phyloP scores from a whole-genome alignment of 2,888 invertebrate genomes.

The Lymantria dispar region DNA sequence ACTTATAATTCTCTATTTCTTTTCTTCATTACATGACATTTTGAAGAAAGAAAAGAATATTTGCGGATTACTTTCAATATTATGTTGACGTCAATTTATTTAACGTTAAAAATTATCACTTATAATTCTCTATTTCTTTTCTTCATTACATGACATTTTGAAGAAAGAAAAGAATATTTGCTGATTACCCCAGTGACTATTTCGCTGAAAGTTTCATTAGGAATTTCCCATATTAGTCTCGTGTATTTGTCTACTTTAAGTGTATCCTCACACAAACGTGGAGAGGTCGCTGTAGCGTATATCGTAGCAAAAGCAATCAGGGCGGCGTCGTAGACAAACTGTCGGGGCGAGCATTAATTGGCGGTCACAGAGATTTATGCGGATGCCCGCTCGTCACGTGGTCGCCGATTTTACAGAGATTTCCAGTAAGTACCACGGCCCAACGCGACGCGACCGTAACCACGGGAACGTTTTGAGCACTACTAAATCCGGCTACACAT shows the following conservation, averaged over 20 bases:
- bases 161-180: not conserved
- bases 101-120: too few relatives aligned
- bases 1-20: too few relatives aligned
- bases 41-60: not conserved
- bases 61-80: too few relatives aligned
- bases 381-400: constrained; percentile 71
- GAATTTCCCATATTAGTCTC: constrained; percentile 26
- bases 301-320: constrained; percentile 78
- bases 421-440: constrained; percentile 22
- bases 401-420: constrained; percentile 49
- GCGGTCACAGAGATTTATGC: constrained; percentile 81
- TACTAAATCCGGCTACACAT: constrained; percentile 38
- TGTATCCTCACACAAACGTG: constrained; percentile 22
- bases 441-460: constrained; percentile 17
- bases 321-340: constrained; percentile 79
- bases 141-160: not conserved
- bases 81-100: too few relatives aligned
- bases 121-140: too few relatives aligned
- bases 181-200: not conserved
- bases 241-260: constrained; percentile 34
- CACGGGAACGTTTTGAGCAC: constrained; percentile 28
- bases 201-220: not conserved
- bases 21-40: not conserved
- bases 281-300: constrained; percentile 39
- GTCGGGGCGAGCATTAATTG: constrained; percentile 80